These are phyloP conservation scores for Ornithorhynchus anatinus DNA, from an alignment of 2,113 vertebrate species.

Conservation along the genomic window DNA sequence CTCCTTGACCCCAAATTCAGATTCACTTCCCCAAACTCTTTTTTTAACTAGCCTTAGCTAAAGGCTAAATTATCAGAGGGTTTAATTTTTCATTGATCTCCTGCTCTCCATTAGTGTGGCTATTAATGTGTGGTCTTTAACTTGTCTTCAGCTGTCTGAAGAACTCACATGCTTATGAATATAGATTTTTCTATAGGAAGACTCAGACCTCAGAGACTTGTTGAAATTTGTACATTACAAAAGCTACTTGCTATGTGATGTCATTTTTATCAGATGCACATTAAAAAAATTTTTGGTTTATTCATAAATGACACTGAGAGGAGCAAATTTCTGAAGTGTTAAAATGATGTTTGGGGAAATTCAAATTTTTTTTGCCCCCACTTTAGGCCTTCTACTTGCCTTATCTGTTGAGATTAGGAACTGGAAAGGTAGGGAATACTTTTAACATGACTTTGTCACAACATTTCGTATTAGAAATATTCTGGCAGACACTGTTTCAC, in stretches of 20 bases:
- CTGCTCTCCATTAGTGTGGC: too few relatives aligned
- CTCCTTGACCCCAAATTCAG: too few relatives aligned
- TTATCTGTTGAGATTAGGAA: conserved; percentile 32
- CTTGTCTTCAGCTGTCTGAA: not conserved
- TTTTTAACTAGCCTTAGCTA: too few relatives aligned
- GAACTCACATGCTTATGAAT: not conserved
- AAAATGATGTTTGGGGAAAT: conserved; percentile 16
- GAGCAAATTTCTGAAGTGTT: not conserved
- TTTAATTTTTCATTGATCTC: too few relatives aligned
- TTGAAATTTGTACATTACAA: not conserved
- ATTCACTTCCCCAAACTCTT: too few relatives aligned
- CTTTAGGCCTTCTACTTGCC: not conserved
- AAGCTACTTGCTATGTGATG: not conserved
- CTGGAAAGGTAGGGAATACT: conserved; percentile 19
- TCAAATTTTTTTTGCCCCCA: not conserved
- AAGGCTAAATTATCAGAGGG: too few relatives aligned
- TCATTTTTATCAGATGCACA: not conserved
- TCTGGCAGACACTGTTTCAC: conserved; percentile 22
- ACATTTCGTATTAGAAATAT: conserved; percentile 29
- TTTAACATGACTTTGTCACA: conserved; percentile 22
- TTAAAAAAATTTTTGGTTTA: not conserved
- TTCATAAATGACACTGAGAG: not conserved
- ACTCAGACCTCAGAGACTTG: not conserved
- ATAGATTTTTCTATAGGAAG: not conserved
- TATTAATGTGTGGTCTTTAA: too few relatives aligned